These are phyloP conservation scores for Myotis pilosus DNA, from an alignment of 2,797 vertebrate genomes.

Conservation along the genomic window DNA sequence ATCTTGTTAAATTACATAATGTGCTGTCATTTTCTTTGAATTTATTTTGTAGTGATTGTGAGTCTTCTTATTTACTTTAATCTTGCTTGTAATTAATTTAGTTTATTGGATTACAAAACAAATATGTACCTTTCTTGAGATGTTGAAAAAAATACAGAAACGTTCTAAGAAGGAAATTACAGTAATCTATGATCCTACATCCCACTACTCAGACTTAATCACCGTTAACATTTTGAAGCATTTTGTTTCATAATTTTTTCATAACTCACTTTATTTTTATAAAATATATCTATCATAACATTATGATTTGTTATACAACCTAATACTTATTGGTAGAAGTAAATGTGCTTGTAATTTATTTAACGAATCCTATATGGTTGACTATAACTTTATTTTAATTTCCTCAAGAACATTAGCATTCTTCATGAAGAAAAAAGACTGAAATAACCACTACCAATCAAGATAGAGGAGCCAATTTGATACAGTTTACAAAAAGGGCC, in stretches of 20 bases:
- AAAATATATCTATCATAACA: background rate
- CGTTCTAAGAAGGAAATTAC: constrained; percentile 20
- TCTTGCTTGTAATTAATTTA: background rate
- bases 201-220: background rate
- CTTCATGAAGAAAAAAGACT: background rate
- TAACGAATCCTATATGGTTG: background rate
- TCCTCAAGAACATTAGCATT: background rate
- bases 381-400: background rate
- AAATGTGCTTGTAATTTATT: background rate
- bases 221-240: background rate
- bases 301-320: background rate
- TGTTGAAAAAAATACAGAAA: background rate
- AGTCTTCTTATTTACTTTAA: background rate
- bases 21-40: background rate
- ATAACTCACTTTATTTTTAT: background rate
- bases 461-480: background rate
- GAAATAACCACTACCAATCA: background rate
- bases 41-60: background rate
- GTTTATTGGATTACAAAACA: background rate
- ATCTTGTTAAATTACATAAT: background rate
- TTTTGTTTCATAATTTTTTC: constrained; percentile 25
- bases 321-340: background rate
- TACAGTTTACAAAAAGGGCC: background rate
- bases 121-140: background rate
- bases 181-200: background rate